These are phyloP conservation scores for Oreochromis spilurus DNA, from an alignment of 2,113 vertebrate species.

Conservation along the genomic window DNA sequence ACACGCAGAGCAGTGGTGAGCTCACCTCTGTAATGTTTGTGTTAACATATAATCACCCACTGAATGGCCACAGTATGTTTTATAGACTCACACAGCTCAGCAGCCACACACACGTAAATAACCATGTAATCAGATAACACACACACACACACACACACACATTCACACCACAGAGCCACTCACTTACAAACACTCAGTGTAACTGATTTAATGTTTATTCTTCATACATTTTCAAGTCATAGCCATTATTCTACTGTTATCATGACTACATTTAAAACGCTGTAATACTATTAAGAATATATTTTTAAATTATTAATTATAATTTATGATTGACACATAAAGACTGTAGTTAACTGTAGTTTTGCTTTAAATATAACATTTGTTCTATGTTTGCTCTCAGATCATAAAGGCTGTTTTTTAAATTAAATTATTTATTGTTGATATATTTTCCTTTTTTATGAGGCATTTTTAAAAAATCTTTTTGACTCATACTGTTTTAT, in stretches of 20 bases:
- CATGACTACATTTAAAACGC: rapidly evolving
- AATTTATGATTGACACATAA: no score
- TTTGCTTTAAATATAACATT: no score
- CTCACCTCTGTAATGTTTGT: slow-evolving; percentile 62
- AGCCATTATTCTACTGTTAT: neutral
- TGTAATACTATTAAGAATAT: neutral
- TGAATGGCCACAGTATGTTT: slow-evolving; percentile 31
- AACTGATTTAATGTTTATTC: neutral
- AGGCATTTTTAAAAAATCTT: neutral
- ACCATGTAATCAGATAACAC: neutral
- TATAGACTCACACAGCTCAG: slow-evolving; percentile 40
- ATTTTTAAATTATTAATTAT: rapidly evolving
- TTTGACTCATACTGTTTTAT: rapidly evolving
- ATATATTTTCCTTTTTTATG: neutral
- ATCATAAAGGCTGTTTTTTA: neutral
- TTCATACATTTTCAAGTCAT: neutral
- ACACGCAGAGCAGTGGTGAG: slow-evolving; percentile 23
- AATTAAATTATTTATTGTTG: neutral
- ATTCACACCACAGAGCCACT: rapidly evolving
- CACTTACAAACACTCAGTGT: neutral
- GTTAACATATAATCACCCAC: slow-evolving; percentile 57
- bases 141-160: neutral
- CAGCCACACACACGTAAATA: neutral
- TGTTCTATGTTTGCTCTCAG: no score
- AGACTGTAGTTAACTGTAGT: no score